phyloP scores from a whole-genome alignment of 1,140 invertebrate species.

The Adelges cooleyi region DNA sequence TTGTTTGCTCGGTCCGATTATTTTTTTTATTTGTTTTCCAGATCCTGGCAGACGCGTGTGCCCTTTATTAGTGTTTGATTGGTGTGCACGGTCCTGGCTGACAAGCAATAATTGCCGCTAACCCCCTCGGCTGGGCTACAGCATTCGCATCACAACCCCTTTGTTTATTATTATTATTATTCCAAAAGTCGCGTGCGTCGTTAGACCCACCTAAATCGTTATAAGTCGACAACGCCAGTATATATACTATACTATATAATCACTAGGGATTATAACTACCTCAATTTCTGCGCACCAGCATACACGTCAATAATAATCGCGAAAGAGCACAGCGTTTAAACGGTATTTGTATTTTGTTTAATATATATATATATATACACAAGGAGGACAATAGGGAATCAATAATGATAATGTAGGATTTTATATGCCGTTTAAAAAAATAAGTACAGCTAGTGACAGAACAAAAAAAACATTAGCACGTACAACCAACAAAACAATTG shows the following conservation, averaged over 20 bases:
- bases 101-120: slow-evolving; percentile 26
- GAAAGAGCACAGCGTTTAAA: not conserved
- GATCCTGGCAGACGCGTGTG: slow-evolving; percentile 17
- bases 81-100: slow-evolving; percentile 10
- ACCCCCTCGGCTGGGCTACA: not conserved
- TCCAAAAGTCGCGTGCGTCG: slow-evolving; percentile 27
- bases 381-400: no score
- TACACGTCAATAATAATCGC: slow-evolving; percentile 16
- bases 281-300: slow-evolving; percentile 5
- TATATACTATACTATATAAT: no score
- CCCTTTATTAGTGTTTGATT: slow-evolving; percentile 27
- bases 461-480: no score
- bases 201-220: slow-evolving; percentile 25
- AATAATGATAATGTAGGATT: not conserved
- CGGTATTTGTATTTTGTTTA: not conserved
- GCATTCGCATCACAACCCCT: slow-evolving; percentile 5
- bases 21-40: slow-evolving; percentile 29
- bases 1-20: not conserved
- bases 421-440: not conserved
- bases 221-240: slow-evolving; percentile 23
- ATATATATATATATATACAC: not conserved
- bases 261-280: slow-evolving; percentile 28
- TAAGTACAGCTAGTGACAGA: no score
- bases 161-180: slow-evolving; percentile 29
- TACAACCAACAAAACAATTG: no score